phyloP scores from a whole-genome alignment of 2,888 invertebrate genomes.

The Lasioglossum oenotherae region DNA sequence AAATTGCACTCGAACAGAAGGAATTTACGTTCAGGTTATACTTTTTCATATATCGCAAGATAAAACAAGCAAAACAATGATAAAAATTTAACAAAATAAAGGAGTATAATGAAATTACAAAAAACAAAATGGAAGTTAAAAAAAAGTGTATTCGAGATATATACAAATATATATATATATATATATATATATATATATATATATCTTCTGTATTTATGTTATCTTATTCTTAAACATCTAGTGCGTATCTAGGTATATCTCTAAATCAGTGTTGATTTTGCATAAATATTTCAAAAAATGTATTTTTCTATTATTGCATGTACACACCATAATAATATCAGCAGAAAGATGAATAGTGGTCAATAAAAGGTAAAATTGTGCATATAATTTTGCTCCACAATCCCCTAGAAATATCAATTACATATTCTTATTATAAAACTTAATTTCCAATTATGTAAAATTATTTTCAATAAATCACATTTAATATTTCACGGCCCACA shows the following conservation, averaged over 20 bases:
- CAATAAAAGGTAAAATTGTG: conserved; percentile 28
- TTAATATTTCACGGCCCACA: conserved; percentile 36
- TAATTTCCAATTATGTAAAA: conserved; percentile 71
- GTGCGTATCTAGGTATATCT: conserved; percentile 53
- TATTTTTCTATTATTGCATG: conserved; percentile 47
- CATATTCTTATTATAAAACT: conserved; percentile 69
- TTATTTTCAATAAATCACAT: conserved; percentile 65
- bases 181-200: conserved; percentile 51
- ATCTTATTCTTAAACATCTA: conserved; percentile 57
- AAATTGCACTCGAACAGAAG: conserved; percentile 26
- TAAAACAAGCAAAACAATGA: conserved; percentile 40
- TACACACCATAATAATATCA: conserved; percentile 36
- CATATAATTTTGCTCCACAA: conserved; percentile 57
- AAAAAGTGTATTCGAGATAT: conserved; percentile 33
- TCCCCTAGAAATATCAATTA: conserved; percentile 66
- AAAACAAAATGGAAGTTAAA: conserved; percentile 23
- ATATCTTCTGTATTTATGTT: conserved; percentile 53
- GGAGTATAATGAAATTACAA: conserved; percentile 25
- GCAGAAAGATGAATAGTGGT: conserved; percentile 32
- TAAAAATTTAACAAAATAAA: conserved; percentile 28
- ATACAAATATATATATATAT: conserved; percentile 48
- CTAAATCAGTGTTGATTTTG: conserved; percentile 51
- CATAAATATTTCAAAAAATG: conserved; percentile 38
- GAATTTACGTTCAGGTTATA: conserved; percentile 28
- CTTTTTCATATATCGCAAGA: conserved; percentile 35